Evolutionary conservation across 1,140 invertebrate species (phyloP), one percentile per base, ranked within the genome.

Genomic region (Riptortus pedestris): DNA sequence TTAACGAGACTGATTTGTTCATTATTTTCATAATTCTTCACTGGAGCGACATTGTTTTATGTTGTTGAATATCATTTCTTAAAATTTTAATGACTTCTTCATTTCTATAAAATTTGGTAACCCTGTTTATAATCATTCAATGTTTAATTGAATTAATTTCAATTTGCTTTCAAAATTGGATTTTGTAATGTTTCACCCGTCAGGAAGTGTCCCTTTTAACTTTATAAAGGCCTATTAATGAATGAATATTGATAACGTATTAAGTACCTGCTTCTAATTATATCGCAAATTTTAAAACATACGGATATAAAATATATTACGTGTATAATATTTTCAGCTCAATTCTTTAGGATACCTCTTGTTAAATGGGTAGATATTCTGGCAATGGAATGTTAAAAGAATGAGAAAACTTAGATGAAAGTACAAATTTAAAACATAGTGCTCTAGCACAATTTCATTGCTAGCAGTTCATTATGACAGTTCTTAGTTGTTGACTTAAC

Each of bases 251-350:
- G 22, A 51, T 51, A 51, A 20, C 48, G 18, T 51, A 51, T 51
- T 51, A 24, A 51, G 48, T 51, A 51, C 48, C 48, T 51, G 48
- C 48, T 51, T 51, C 12, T 51, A 20, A 20, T 51, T 51, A 51
- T 51, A 51, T 51, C 22, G 48, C 48, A 22, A 51, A 24, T 51
- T 22, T 51, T 51, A 7, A 51, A 24, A 45, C 14, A n/a, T n/a
- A n/a, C 22, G 22, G 11, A 20, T 51, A 51, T 51, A 20, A 22
- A 2, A 20, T 51, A 51, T 20, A 24, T 51, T 20, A 12, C 24
- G 48, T 51, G 24, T 51, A 51, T 20, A 51, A 22, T 51, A 24
- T 20, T 24, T 51, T 51, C n/a, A 18, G 48, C 48, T 51, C 48
- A 51, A 51, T 51, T 51, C 48, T 51, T 11, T 51, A 51, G 48